Evolutionary conservation across 2,888 invertebrate species (phyloP), one percentile per base, ranked within the genome.

Genomic region (Drosophila macrospina): DNA sequence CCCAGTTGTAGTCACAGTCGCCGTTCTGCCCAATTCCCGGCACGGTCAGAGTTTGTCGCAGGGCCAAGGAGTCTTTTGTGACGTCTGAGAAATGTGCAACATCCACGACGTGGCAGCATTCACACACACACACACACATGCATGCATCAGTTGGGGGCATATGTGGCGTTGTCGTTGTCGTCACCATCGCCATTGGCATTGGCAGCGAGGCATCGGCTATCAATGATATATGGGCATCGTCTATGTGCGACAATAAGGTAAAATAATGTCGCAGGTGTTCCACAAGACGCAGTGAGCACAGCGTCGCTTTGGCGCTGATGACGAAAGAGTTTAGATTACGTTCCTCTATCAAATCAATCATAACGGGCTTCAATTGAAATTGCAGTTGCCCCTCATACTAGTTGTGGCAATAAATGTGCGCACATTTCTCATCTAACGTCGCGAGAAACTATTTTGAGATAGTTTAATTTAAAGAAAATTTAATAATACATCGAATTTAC

Each of bases 241-340:
- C 82, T 74, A 80, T 83, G 80, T 88, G 79, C 89, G 87, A 86
- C 89, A 90, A 86, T 80, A 89, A 87, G 64, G 77, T 86, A 84
- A 89, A 90, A 90, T 90, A 91, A 90, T 89, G 88, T 81, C 89
- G 69, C 91, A 90, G 90, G 91, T 90, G 90, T 84, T 84, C 62
- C 73, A 52, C 37, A 59, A 74, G 78, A 78, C 69, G 66, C 41
- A 44, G n/a, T n/a, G 51, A 62, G 51, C 55, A 70, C 34, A 24
- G 20, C 34, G 16, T 24, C 4, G 36, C 34, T 20, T 36, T 24
- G 41, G 11, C 24, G 13, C 51, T 36, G 50, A 37, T 78, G 76
- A 77, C 75, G 80, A 82, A 84, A 85, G 75, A 79, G 85, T 82
- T 89, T 77, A 74, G 80, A 82, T 89, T 90, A 78, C 82, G 69